Conservation (phyloP, 2,797 vertebrate genomes). For the Pteropus rufus region DNA sequence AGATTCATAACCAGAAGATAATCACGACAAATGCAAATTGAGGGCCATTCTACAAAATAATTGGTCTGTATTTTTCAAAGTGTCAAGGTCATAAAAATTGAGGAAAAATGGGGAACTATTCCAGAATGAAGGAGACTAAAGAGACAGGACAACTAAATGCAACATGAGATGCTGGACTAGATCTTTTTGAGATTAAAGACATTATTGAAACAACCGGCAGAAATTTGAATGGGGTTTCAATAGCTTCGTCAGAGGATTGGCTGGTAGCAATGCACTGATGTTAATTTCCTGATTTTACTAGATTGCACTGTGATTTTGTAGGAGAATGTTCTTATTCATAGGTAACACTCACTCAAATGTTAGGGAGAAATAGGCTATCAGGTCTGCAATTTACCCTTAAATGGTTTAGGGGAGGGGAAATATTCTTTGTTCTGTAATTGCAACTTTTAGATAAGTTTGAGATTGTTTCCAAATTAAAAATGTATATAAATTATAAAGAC, state of each 20-base stretch:
- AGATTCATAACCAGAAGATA: neutral
- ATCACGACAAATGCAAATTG: neutral
- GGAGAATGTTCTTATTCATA: neutral
- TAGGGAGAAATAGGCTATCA: neutral
- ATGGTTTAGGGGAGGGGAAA: neutral
- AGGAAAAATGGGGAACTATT: neutral
- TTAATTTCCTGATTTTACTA: neutral
- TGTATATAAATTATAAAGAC: neutral
- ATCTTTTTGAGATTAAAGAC: neutral
- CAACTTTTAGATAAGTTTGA: neutral
- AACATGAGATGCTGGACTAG: neutral
- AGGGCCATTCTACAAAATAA: neutral
- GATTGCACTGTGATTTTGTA: neutral
- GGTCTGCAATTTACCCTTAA: neutral
- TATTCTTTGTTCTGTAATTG: neutral
- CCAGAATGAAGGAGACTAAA: neutral
- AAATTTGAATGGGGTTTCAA: neutral
- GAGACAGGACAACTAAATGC: neutral
- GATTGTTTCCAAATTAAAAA: slow-evolving; percentile 28
- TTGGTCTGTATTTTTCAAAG: neutral
- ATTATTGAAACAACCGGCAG: neutral
- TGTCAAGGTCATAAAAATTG: neutral
- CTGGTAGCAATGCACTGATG: neutral
- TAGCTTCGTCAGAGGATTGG: neutral
- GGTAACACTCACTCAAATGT: neutral